These are phyloP conservation scores for Ophion slaviceki DNA, from an alignment of 2,888 invertebrate species.

Conservation along the genomic window DNA sequence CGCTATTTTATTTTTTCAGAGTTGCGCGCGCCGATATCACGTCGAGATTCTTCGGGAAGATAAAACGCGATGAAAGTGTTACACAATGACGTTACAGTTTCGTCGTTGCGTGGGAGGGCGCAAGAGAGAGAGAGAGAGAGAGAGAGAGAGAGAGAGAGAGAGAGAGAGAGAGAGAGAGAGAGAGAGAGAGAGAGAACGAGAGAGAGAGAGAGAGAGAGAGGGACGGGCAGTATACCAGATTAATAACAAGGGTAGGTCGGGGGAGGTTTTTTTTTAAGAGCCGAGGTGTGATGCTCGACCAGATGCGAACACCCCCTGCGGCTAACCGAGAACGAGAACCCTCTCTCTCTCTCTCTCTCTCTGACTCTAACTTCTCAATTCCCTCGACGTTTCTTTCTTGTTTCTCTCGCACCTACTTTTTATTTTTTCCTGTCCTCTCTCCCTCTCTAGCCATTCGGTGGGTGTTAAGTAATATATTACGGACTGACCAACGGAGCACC, in stretches of 20 bases:
- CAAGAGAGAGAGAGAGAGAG: background rate
- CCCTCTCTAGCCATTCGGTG: constrained; percentile 68
- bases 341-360: background rate
- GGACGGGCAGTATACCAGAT: constrained; percentile 52
- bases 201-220: constrained; percentile 16
- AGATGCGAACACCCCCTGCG: constrained; percentile 69
- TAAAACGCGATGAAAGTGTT: constrained; percentile 44
- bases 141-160: constrained; percentile 11
- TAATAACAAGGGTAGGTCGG: constrained; percentile 59
- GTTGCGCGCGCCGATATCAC: background rate
- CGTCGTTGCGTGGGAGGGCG: constrained; percentile 37
- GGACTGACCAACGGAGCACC: constrained; percentile 74
- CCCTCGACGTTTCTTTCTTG: constrained; percentile 60
- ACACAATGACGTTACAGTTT: constrained; percentile 56
- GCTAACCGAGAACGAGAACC: constrained; percentile 26
- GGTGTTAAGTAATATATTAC: constrained; percentile 82
- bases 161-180: constrained; percentile 3
- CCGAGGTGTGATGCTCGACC: constrained; percentile 60
- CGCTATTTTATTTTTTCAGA: background rate
- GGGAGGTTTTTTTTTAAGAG: constrained; percentile 30
- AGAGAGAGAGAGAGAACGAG: constrained; percentile 10
- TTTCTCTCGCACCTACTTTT: constrained; percentile 28
- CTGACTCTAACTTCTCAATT: constrained; percentile 60
- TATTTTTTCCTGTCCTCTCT: constrained; percentile 38
- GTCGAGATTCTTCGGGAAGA: constrained; percentile 21